Evolutionary conservation across 2,888 invertebrate genomes (phyloP).

Genomic region (Byasa hedistus): DNA sequence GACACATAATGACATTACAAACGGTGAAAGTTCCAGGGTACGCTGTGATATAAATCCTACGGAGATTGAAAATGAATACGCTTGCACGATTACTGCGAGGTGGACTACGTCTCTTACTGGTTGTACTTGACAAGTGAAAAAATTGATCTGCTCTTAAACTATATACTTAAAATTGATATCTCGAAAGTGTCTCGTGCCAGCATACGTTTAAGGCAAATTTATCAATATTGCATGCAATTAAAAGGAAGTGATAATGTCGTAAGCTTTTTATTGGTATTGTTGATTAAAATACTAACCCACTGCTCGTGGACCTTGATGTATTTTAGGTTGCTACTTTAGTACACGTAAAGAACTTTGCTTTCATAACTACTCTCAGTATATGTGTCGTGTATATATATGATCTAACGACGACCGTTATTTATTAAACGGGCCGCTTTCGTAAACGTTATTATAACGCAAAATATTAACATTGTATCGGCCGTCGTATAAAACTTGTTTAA

Average conservation of each 20-base stretch:
- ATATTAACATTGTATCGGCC: neutral
- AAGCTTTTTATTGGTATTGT: constrained; percentile 12
- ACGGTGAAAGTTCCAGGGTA: constrained; percentile 23
- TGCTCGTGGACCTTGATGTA: constrained; percentile 15
- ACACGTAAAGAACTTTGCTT: constrained; percentile 13
- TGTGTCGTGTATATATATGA: neutral
- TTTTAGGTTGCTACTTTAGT: constrained; percentile 18
- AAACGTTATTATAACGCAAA: neutral
- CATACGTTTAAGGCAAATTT: constrained; percentile 24
- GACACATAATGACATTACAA: constrained; percentile 18
- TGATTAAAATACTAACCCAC: constrained; percentile 17
- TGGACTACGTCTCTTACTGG: constrained; percentile 34
- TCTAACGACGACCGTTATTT: neutral
- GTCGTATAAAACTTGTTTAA: neutral
- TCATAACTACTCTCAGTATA: constrained; percentile 13
- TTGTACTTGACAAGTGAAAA: constrained; percentile 42
- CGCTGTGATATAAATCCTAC: constrained; percentile 23
- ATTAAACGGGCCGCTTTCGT: neutral
- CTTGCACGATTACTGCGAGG: constrained; percentile 18
- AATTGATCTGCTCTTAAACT: constrained; percentile 18
- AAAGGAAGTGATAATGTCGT: constrained; percentile 18
- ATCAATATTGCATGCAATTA: constrained; percentile 22
- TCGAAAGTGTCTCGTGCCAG: constrained; percentile 23
- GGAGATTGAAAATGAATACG: constrained; percentile 23
- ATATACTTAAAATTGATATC: constrained; percentile 12